Evolutionary conservation across 1,140 invertebrate genomes (phyloP).

Genomic region (Pogonomyrmex barbatus): DNA sequence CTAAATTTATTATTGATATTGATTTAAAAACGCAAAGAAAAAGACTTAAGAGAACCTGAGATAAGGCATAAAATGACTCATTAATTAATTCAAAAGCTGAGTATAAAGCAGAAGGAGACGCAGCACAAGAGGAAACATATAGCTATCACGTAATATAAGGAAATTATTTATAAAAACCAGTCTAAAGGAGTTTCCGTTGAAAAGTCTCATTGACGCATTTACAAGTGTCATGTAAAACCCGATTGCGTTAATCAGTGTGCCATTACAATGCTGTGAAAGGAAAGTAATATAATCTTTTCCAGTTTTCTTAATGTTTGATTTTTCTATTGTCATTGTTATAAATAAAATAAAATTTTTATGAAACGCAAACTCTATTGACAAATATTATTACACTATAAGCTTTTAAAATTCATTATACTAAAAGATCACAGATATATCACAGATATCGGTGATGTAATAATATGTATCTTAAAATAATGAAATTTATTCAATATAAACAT

Average conservation of each 20-base stretch:
- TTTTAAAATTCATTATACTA: background rate
- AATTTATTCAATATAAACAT: background rate
- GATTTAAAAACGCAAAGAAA: conserved; percentile 77
- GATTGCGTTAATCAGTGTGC: background rate
- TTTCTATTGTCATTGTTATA: background rate
- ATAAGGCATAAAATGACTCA: conserved; percentile 1
- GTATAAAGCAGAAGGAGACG: conserved; percentile 13
- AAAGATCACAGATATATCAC: no score
- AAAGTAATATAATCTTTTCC: background rate
- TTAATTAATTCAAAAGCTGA: conserved; percentile 33
- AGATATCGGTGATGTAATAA: background rate
- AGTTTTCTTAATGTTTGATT: background rate
- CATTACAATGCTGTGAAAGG: background rate
- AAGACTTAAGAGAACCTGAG: conserved; percentile 67
- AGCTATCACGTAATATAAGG: conserved; percentile 21
- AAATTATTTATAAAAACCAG: conserved; percentile 31
- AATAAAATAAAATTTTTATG: conserved; percentile 23
- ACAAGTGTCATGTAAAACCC: background rate
- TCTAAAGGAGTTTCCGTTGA: conserved; percentile 27
- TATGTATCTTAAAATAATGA: background rate
- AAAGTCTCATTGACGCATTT: conserved; percentile 20
- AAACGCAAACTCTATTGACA: background rate
- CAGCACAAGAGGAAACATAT: background rate
- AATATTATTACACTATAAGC: no score
- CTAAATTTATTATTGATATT: conserved; percentile 83